A percentile compares a stretch with the other conserved stretches of the same genome.
phyloP scores from a whole-genome alignment of 2,888 invertebrate genomes.

The Cataglyphis albicans region DNA sequence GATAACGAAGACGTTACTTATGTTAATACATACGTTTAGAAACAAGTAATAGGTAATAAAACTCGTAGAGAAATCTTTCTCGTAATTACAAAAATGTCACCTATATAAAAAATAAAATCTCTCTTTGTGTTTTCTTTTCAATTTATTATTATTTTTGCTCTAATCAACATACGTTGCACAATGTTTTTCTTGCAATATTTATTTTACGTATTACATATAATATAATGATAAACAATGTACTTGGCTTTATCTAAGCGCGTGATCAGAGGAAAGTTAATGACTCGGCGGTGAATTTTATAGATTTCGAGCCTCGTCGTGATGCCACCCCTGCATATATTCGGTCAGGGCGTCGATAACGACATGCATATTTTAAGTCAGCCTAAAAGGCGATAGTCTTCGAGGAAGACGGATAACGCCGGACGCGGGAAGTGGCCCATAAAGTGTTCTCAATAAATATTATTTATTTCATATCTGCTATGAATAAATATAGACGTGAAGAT shows the following conservation, averaged over 20 bases:
- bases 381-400: conserved; percentile 70
- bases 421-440: conserved; percentile 36
- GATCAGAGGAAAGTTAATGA: not conserved
- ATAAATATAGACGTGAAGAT: conserved; percentile 11
- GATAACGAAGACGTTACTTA: conserved; percentile 21
- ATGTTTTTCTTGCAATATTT: not conserved
- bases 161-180: not conserved
- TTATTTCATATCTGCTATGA: conserved; percentile 30
- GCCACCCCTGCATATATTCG: conserved; percentile 58
- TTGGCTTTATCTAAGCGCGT: not conserved
- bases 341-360: conserved; percentile 64
- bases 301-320: not conserved
- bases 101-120: not conserved
- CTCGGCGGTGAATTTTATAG: conserved; percentile 19
- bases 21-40: conserved; percentile 17
- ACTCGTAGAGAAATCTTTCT: not conserved
- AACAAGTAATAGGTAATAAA: conserved; percentile 16
- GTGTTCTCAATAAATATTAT: conserved; percentile 26
- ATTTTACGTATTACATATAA: not conserved
- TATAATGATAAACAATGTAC: not conserved
- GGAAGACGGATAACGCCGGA: conserved; percentile 50
- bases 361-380: conserved; percentile 69
- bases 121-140: not conserved
- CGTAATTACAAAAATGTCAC: not conserved
- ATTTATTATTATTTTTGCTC: not conserved